phyloP scores from a whole-genome alignment of 2,113 vertebrate species.

The Erpornis zantholeuca region DNA sequence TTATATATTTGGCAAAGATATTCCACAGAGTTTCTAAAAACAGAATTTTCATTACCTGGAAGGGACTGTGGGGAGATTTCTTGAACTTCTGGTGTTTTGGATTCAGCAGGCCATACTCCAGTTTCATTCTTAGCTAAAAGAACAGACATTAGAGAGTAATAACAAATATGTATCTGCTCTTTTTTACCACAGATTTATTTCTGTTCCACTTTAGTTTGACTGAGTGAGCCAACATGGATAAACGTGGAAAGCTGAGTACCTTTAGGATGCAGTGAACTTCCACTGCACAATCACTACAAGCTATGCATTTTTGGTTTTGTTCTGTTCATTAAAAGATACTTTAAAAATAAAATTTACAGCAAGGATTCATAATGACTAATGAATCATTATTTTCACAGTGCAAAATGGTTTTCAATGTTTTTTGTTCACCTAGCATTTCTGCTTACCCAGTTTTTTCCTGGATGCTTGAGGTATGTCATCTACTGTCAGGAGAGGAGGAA shows the following conservation, averaged over 20 bases:
- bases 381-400: not conserved
- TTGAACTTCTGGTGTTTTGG: conserved; percentile 74
- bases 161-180: not conserved
- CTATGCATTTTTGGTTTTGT: not conserved
- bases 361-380: not conserved
- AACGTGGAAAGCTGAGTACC: not conserved
- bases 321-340: not conserved
- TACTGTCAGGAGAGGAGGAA: conserved; percentile 65
- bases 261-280: not conserved
- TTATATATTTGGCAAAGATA: not conserved
- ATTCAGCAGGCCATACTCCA: conserved; percentile 70
- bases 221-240: not conserved
- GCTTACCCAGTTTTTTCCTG: conserved; percentile 72
- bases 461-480: conserved; percentile 69
- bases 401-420: not conserved
- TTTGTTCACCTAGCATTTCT: not conserved
- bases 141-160: conserved; percentile 20
- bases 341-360: not conserved
- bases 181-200: not conserved
- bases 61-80: conserved; percentile 62
- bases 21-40: not conserved
- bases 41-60: conserved; percentile 65
- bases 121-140: conserved; percentile 74
- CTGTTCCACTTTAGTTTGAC: not conserved
- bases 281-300: not conserved